Evolutionary conservation across 2,888 invertebrate genomes (phyloP).

Genomic region (Drosophila pegasa): DNA sequence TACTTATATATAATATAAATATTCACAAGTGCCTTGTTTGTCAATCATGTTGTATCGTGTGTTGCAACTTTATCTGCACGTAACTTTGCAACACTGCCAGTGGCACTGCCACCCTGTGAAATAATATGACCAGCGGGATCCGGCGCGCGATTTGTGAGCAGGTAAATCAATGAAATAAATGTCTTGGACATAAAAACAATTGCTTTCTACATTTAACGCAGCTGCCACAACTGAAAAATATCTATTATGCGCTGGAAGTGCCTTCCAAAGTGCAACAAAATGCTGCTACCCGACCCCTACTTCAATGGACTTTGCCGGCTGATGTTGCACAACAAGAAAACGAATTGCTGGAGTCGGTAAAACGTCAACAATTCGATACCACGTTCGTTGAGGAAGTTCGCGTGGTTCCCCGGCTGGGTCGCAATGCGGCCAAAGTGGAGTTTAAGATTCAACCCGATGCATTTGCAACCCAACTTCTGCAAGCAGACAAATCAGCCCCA

Average conservation of each 20-base stretch:
- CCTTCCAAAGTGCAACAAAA: constrained; percentile 59
- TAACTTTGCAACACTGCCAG: constrained; percentile 33
- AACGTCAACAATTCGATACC: constrained; percentile 48
- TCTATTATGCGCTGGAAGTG: constrained; percentile 72
- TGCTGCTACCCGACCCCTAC: constrained; percentile 47
- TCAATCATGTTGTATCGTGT: not conserved
- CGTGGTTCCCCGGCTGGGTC: constrained; percentile 56
- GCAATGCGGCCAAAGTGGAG: constrained; percentile 61
- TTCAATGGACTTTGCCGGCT: constrained; percentile 70
- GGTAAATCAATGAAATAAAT: constrained; percentile 54
- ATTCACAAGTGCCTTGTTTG: too few relatives aligned
- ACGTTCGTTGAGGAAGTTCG: constrained; percentile 63
- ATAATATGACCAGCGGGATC: constrained; percentile 72
- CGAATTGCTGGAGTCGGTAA: constrained; percentile 58
- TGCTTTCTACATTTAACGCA: constrained; percentile 30
- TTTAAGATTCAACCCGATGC: constrained; percentile 71
- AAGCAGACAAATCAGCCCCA: constrained; percentile 2
- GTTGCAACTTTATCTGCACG: not conserved
- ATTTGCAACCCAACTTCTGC: constrained; percentile 68
- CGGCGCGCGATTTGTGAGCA: constrained; percentile 79
- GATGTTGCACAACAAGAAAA: constrained; percentile 65
- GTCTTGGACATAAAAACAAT: not conserved
- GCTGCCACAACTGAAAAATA: constrained; percentile 65
- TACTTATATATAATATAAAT: too few relatives aligned
- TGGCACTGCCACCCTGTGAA: constrained; percentile 24